A percentile compares a stretch with the other conserved stretches of the same genome.
These are phyloP conservation scores for Butorides virescens DNA, from an alignment of 2,113 vertebrate genomes.

Conservation along the genomic window DNA sequence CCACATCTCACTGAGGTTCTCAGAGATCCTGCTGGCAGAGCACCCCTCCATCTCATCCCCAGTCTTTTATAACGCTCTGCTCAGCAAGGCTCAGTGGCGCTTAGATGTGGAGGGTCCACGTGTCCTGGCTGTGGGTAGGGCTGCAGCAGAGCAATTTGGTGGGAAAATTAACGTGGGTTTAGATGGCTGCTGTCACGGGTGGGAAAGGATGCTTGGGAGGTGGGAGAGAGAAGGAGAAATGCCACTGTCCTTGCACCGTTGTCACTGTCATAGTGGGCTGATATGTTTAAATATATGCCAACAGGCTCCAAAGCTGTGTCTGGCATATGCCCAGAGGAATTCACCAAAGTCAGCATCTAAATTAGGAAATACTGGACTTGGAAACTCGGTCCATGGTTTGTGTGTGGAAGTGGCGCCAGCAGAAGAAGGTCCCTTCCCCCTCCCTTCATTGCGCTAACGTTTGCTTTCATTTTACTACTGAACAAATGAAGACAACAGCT, in stretches of 20 bases:
- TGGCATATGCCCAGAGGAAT: background rate
- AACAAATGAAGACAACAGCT: conserved; percentile 57
- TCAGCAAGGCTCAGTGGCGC: background rate
- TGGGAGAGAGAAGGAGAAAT: background rate
- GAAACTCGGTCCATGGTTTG: background rate
- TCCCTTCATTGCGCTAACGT: background rate
- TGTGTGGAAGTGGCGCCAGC: background rate
- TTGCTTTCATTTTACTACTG: background rate
- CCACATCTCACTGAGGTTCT: background rate
- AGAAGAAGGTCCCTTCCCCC: conserved; percentile 22
- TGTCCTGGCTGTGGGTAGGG: background rate
- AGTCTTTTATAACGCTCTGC: fast-evolving
- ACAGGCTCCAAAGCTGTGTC: background rate
- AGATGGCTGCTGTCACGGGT: background rate
- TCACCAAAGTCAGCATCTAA: background rate
- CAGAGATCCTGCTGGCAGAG: background rate
- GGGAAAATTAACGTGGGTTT: background rate
- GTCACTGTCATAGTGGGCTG: background rate
- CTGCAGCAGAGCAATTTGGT: background rate
- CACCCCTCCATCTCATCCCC: background rate
- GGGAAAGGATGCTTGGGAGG: background rate
- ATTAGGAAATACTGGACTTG: background rate
- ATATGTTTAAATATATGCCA: background rate
- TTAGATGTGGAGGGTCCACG: background rate
- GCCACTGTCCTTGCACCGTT: background rate